Base-by-base conservation (phyloP, 2,797 vertebrate genomes). In the Sebastes minor region DNA sequence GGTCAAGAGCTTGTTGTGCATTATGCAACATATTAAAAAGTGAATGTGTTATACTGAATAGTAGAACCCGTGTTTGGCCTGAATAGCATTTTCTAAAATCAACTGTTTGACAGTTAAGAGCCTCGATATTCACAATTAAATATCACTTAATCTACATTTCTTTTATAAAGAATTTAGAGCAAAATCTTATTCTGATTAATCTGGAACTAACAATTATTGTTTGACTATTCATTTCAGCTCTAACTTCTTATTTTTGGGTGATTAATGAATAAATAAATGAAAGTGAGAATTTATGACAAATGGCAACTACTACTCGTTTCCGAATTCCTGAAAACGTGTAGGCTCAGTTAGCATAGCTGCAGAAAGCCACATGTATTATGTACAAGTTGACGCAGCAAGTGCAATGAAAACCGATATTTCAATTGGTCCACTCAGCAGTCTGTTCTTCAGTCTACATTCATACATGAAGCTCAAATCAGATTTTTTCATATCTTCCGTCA, bases 1-100 rank as follows among this genome's bases (percentile, higher is more conserved):
- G 18, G 53, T 59, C 25, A 32, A 66, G 57, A 73, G 74, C 57
- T 77, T 3, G 30, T 38, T 79, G 52, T 78, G 74, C 81, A 71
- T 71, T 27, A 22, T 13, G 35, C 64, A 80, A 64, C 12, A 8
- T 62, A 32, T 86, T 67, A 52, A 46, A 59, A 59, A 53, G 25
- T 59, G 42, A 81, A 55, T 49, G 61, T 64, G 42, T 65, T 57
- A 5, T 4, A 8, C n/a, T 30, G 33, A 63, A 28, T 55, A 46
- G 25, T 61, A 7, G 9, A 76, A 9, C 14, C 9, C 0, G 1
- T 49, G 46, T 82, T 71, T 20, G 6, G 46, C 55, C 30, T 8
- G n/a, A 59, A 14, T 70, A 49, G 35, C 0, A 6, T 38, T 71
- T 46, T 46, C 4, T 27, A 10, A 57, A 59, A 65, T 2, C 5